Conservation (phyloP, 1,140 invertebrate species). For the Pseudachorutes palmiensis region DNA sequence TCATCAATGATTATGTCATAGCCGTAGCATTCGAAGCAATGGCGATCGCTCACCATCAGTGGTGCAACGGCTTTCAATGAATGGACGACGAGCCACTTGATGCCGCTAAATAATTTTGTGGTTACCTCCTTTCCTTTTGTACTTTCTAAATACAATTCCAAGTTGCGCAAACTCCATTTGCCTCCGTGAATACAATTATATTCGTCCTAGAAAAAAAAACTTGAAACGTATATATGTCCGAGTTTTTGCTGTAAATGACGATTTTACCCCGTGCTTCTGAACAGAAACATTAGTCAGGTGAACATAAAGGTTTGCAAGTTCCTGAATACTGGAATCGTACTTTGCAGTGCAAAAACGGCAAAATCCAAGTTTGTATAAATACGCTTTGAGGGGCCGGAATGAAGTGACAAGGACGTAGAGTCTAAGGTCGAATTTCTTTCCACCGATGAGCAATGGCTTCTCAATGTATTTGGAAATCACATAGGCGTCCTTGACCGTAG, state of each 20-base stretch:
- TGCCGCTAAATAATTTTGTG: constrained; percentile 70
- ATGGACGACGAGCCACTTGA: constrained; percentile 76
- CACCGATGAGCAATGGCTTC: constrained; percentile 76
- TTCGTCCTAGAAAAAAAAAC: constrained; percentile 59
- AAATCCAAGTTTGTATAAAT: constrained; percentile 68
- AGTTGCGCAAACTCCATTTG: constrained; percentile 86
- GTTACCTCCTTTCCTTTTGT: constrained; percentile 80
- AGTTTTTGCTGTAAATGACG: background rate
- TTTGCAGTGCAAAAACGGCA: constrained; percentile 77
- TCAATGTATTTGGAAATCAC: constrained; percentile 81
- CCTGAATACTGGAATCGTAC: constrained; percentile 58
- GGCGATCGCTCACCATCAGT: constrained; percentile 64
- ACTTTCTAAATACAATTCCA: constrained; percentile 81
- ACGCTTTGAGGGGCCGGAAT: constrained; percentile 70
- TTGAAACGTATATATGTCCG: background rate
- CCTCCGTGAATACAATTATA: constrained; percentile 92
- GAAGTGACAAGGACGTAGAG: constrained; percentile 77
- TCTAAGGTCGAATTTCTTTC: constrained; percentile 81
- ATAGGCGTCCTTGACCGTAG: constrained; percentile 69
- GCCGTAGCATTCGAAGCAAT: constrained; percentile 75
- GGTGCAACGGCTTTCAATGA: constrained; percentile 68
- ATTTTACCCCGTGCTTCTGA: constrained; percentile 71
- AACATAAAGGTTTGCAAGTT: constrained; percentile 76
- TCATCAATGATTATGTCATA: constrained; percentile 84
- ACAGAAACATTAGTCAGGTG: constrained; percentile 80